Evolutionary conservation across 2,797 vertebrate genomes (phyloP).

Genomic region (Morelia viridis): DNA sequence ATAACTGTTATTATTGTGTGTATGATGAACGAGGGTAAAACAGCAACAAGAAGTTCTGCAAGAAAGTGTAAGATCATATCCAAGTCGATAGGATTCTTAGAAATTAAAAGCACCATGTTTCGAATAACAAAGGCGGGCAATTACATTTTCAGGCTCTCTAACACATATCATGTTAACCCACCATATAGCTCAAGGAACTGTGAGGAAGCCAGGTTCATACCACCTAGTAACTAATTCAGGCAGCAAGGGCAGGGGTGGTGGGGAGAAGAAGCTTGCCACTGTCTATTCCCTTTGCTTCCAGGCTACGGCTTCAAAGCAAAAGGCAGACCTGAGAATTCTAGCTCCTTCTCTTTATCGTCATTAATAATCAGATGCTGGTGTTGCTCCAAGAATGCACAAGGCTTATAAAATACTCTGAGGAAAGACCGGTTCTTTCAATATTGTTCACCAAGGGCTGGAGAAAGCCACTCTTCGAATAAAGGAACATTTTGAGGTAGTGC

Average conservation of each 20-base stretch:
- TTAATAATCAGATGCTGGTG: not conserved
- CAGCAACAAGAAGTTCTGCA: not conserved
- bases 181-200: not conserved
- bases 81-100: not conserved
- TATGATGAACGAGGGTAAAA: not conserved
- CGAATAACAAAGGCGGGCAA: not conserved
- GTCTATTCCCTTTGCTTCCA: not conserved
- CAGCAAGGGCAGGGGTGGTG: not conserved
- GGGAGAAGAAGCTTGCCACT: not conserved
- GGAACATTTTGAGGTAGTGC: not conserved
- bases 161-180: not conserved
- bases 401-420: not conserved
- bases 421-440: not conserved
- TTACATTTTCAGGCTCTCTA: not conserved
- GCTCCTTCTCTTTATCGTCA: not conserved
- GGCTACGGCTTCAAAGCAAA: not conserved
- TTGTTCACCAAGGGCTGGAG: not conserved
- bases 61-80: not conserved
- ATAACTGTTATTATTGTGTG: not conserved
- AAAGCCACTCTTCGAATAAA: not conserved
- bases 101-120: constrained; percentile 12
- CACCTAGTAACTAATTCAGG: not conserved
- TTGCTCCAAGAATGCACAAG: not conserved
- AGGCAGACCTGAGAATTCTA: not conserved
- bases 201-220: not conserved